Evolutionary conservation across 2,113 vertebrate species (phyloP), one percentile per base, ranked within the genome.

Genomic region (Lamprologus callipterus): DNA sequence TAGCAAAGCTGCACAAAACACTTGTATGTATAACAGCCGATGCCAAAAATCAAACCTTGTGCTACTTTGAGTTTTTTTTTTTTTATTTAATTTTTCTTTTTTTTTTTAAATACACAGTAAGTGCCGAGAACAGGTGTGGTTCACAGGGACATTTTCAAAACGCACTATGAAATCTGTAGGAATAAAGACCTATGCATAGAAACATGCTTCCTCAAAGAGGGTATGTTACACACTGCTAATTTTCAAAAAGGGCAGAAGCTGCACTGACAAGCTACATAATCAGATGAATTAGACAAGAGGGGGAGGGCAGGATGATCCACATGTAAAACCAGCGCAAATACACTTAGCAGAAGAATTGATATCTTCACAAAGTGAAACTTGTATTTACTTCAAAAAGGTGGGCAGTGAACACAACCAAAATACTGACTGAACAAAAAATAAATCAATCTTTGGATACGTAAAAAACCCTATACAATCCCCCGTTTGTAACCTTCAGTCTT

Each of bases 391-490:
- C 70, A 93, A 93, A 91, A 94, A 90, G 79, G 93, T 92, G 86
- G 82, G 91, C 68, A 81, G 91, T 93, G 91, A 93, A 95, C 88
- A 94, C 95, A 97, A 96, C 96, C 96, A 96, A 94, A 94, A 94
- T 95, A 95, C 93, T 93, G 92, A 92, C 89, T 63, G 31, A 95
- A 93, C 91, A 93, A 96, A 94, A 95, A 94, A 94, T 92, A 94
- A 95, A 95, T 93, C 96, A 97, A 97, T 97, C 97, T 98, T 98
- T 98, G 97, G 97, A 98, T 97, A 96, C 95, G 95, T 96, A 97
- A 97, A 98, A 95, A 96, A 95, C 82, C 87, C 93, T 97, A 95
- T 95, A 96, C 95, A 92, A 89, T 86, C 89, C 96, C 94, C 82
- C 17, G 7, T 23, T 94, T 87, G 88, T 84, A 91, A 81, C 89